A percentile compares a stretch with the other conserved stretches of the same genome.
phyloP scores from a whole-genome alignment of 1,140 invertebrate genomes.

The Lycorma delicatula region DNA sequence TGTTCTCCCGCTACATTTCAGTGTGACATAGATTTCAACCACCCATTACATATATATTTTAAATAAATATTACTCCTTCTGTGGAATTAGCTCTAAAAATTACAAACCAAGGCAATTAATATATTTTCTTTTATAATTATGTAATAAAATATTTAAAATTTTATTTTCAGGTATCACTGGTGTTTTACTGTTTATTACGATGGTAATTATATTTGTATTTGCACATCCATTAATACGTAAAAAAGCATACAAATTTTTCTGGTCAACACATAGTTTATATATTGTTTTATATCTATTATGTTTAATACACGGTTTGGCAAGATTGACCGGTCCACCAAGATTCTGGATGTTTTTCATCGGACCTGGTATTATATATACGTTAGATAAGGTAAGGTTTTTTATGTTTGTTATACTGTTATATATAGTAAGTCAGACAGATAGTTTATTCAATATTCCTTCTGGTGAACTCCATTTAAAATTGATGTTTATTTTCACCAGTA shows the following conservation, averaged over 20 bases:
- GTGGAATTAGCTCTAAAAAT: too few species aligned
- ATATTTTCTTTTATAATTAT: too few species aligned
- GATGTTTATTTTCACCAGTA: too few species aligned
- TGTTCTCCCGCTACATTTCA: too few species aligned
- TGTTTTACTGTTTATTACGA: slow-evolving; percentile 85
- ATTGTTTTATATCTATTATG: slow-evolving; percentile 82
- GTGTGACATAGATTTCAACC: too few species aligned
- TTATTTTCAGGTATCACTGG: slow-evolving; percentile 81
- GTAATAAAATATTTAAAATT: too few species aligned
- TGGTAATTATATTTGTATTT: slow-evolving; percentile 96
- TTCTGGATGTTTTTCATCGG: slow-evolving; percentile 97
- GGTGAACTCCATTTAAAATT: too few species aligned
- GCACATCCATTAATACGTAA: slow-evolving; percentile 90
- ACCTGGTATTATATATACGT: slow-evolving; percentile 79
- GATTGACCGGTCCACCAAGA: slow-evolving; percentile 81
- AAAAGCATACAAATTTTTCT: slow-evolving; percentile 94
- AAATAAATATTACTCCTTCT: too few species aligned
- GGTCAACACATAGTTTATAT: slow-evolving; percentile 93
- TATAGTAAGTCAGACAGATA: too few species aligned
- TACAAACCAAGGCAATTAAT: too few species aligned
- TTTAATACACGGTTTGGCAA: slow-evolving; percentile 88
- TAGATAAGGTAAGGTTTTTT: slow-evolving; percentile 68
- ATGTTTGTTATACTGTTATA: slow-evolving; percentile 7
- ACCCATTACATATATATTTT: too few species aligned
- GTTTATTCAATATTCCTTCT: too few species aligned